phyloP scores from a whole-genome alignment of 2,113 vertebrate species.

The Pleuronectes platessa region DNA sequence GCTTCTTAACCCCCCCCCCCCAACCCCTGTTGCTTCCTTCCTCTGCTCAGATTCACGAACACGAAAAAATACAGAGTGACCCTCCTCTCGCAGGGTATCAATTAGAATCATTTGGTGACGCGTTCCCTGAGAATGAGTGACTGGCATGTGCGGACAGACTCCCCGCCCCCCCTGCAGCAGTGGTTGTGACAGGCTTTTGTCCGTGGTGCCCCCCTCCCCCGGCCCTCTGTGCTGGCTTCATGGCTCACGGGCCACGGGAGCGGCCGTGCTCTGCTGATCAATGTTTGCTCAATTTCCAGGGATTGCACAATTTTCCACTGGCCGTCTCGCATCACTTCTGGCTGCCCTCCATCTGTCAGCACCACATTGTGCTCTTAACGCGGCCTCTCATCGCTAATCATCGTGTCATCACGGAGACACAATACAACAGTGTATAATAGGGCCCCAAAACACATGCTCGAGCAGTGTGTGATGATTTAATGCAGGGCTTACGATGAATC shows the following conservation, averaged over 20 bases:
- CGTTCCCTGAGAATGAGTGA: constrained; percentile 44
- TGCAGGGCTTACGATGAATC: background rate
- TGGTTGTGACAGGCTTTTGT: constrained; percentile 55
- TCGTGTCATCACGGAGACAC: constrained; percentile 30
- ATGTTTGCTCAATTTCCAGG: constrained; percentile 77
- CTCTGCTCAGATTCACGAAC: constrained; percentile 33
- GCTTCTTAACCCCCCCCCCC: constrained; percentile 23
- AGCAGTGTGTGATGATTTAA: constrained; percentile 23
- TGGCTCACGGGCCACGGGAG: constrained; percentile 52
- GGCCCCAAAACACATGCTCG: constrained; percentile 5
- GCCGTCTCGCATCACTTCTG: constrained; percentile 66
- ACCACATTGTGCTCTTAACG: constrained; percentile 44
- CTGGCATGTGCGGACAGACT: constrained; percentile 50
- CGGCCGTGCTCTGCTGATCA: constrained; percentile 66
- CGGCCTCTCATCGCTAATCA: constrained; percentile 37
- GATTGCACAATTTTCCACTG: constrained; percentile 76
- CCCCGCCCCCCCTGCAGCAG: background rate
- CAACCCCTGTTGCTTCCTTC: constrained; percentile 48
- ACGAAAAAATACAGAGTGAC: constrained; percentile 38
- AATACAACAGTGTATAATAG: constrained; percentile 10
- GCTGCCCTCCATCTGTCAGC: constrained; percentile 67
- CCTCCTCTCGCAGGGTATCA: constrained; percentile 47
- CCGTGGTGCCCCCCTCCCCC: constrained; percentile 30
- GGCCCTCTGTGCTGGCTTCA: constrained; percentile 45
- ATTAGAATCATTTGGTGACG: constrained; percentile 64